phyloP scores from a whole-genome alignment of 2,113 vertebrate species.

The Oceanites oceanicus region DNA sequence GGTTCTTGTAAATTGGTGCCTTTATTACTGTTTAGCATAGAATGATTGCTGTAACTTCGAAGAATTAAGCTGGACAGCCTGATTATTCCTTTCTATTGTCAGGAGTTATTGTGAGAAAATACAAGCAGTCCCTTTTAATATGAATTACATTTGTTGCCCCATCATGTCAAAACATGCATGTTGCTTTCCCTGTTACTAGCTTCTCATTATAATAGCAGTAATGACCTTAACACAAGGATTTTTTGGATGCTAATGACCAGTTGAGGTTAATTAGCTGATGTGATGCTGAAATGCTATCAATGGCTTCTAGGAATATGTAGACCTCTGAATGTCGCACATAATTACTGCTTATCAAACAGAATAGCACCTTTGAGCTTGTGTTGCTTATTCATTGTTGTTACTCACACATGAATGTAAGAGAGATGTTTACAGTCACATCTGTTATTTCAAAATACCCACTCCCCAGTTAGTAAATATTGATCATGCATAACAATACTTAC shows the following conservation, averaged over 20 bases:
- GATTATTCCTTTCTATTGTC: neutral
- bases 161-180: neutral
- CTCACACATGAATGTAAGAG: neutral
- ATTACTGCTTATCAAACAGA: neutral
- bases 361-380: neutral
- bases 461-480: neutral
- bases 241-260: neutral
- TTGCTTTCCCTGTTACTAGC: neutral
- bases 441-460: neutral
- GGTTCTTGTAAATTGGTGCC: neutral
- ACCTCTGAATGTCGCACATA: neutral
- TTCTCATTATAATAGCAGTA: neutral
- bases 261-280: neutral
- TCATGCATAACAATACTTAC: neutral
- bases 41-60: neutral
- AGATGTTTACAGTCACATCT: neutral
- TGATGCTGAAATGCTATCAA: neutral
- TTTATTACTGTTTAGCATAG: neutral
- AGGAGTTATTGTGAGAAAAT: neutral
- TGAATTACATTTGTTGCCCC: neutral
- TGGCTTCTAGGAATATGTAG: neutral
- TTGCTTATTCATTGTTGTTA: neutral
- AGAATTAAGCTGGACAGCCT: neutral
- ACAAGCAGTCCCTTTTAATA: neutral
- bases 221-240: neutral